Evolutionary conservation across 2,888 invertebrate species (phyloP), one percentile per base, ranked within the genome.

Genomic region (Oscheius sp.): DNA sequence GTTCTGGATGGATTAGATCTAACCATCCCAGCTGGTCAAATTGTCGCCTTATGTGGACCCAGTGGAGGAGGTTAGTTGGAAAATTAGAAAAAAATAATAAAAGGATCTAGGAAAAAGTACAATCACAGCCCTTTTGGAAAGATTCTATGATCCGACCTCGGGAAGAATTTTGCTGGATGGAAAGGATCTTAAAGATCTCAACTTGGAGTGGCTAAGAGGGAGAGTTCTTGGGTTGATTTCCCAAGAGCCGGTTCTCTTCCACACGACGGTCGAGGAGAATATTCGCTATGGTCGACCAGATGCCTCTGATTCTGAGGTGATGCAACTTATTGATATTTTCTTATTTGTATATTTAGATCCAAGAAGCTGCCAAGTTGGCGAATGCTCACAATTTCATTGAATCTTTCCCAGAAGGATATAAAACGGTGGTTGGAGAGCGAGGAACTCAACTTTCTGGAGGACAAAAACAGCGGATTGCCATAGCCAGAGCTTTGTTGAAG

Each of bases 341-440:
- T 3, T 1, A 10, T 3, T 8, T n/a, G 20, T 6, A 17, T 42
- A 34, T 79, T 29, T 17, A 82, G 83, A 76, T 94, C 0, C 89
- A 90, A 33, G 90, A 91, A 85, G 96, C 94, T 0, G 93, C 96
- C 0, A 90, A 90, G 85, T 89, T 92, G 65, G 95, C 96, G 2
- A 95, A 96, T 87, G 96, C 95, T 0, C 92, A 96, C 87, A 92
- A 92, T n/a, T 97, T 97, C 87, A 92, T 97, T 50, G 87, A 84
- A 0, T 88, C 88, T 34, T 93, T 97, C 87, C 94, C 95, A 0
- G 34, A 90, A 0, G 93, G 93, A 0, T 97, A 96, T 87, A 88
- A 65, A 12, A 80, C 80, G 1, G 83, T 88, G n/a, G 84, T 89
- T 3, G 96, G 96, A 0, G 96, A 96, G 88, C 89, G 95, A 17